Percentiles rank a stretch among this genome's conserved stretches.
phyloP scores from a whole-genome alignment of 1,140 invertebrate species.

The Helicorthomorpha holstii region DNA sequence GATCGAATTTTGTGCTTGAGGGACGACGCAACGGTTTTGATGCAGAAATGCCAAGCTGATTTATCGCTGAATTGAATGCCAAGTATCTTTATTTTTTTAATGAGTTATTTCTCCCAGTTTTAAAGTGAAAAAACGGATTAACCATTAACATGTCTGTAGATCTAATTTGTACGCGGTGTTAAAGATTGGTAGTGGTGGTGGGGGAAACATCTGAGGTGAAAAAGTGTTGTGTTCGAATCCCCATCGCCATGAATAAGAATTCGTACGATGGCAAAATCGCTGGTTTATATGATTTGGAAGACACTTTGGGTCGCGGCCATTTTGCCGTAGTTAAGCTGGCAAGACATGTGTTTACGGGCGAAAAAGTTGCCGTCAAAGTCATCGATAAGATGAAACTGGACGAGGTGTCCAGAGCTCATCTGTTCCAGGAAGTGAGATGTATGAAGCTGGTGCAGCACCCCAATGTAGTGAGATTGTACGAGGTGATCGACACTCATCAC shows the following conservation, averaged over 20 bases:
- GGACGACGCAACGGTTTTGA: too few relatives aligned
- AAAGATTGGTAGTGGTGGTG: too few relatives aligned
- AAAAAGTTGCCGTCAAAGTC: conserved; percentile 72
- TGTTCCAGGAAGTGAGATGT: conserved; percentile 90
- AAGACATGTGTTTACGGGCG: conserved; percentile 96
- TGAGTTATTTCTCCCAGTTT: too few relatives aligned
- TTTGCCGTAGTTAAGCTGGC: conserved; percentile 99
- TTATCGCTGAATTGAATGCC: too few relatives aligned
- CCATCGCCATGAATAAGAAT: not conserved
- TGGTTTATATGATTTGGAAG: conserved; percentile 87
- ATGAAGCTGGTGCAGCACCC: conserved; percentile 99
- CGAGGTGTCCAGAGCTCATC: conserved; percentile 84
- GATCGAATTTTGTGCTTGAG: too few relatives aligned
- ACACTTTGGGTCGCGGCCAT: conserved; percentile 80
- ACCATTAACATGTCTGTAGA: too few relatives aligned
- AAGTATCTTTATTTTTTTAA: too few relatives aligned
- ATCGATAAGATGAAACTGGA: conserved; percentile 98
- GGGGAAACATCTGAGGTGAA: too few relatives aligned
- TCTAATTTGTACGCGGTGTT: too few relatives aligned
- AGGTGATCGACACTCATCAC: conserved; percentile 92
- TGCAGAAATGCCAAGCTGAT: too few relatives aligned
- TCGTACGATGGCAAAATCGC: conserved; percentile 70
- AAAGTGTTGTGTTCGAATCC: too few relatives aligned
- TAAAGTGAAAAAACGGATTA: too few relatives aligned
- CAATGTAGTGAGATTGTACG: conserved; percentile 93